These are phyloP conservation scores for Digitonthophagus gazella DNA, from an alignment of 2,888 invertebrate species.

Conservation along the genomic window DNA sequence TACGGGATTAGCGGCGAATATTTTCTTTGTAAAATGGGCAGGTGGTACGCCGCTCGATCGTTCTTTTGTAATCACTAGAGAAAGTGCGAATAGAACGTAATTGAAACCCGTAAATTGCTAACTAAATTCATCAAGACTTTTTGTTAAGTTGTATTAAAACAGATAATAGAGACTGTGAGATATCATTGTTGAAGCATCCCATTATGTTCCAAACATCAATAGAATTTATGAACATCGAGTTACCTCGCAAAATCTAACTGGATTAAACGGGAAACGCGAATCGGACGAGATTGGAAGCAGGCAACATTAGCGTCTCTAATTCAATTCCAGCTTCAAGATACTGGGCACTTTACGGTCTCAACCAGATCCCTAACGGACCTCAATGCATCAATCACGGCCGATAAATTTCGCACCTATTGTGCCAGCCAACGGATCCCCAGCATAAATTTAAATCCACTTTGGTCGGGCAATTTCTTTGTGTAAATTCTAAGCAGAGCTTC, in stretches of 20 bases:
- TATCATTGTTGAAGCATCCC: too few relatives aligned
- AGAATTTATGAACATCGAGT: too few relatives aligned
- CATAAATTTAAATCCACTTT: slow-evolving; percentile 31
- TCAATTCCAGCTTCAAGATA: neutral
- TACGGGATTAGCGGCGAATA: neutral
- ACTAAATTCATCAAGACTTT: too few relatives aligned
- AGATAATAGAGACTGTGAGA: too few relatives aligned
- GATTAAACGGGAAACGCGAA: neutral
- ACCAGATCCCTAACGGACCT: neutral
- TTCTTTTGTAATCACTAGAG: neutral
- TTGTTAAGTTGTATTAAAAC: too few relatives aligned
- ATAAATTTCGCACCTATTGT: slow-evolving; percentile 27
- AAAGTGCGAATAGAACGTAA: too few relatives aligned
- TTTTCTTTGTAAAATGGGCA: slow-evolving; percentile 1
- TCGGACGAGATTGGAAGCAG: neutral
- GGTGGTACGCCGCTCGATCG: neutral
- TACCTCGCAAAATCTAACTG: neutral
- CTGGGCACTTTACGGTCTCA: neutral
- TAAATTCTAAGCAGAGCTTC: slow-evolving; percentile 40
- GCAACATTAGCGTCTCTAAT: neutral
- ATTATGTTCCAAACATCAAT: too few relatives aligned
- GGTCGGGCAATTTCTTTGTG: slow-evolving; percentile 42
- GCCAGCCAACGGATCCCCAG: slow-evolving; percentile 6
- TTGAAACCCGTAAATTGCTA: too few relatives aligned
- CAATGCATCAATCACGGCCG: slow-evolving; percentile 23